Percentiles rank a stretch among this genome's conserved stretches.
Conservation (phyloP, 2,888 invertebrate species). For the Lumbricus terrestris region DNA sequence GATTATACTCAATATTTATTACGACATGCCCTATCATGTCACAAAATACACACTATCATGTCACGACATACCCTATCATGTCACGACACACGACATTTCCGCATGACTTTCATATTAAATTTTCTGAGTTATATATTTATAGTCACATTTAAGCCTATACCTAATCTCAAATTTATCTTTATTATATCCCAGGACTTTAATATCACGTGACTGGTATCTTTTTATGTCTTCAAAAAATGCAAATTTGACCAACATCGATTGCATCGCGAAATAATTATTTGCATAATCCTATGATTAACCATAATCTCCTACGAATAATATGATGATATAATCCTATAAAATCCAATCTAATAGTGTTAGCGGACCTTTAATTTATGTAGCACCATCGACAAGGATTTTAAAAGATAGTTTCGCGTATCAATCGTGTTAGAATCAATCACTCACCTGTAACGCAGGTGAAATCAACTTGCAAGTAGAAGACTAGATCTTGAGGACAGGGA, state of each 20-base stretch:
- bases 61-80: no score
- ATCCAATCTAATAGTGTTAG: background rate
- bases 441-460: constrained; percentile 16
- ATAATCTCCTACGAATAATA: background rate
- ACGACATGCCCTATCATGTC: no score
- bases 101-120: no score
- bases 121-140: no score
- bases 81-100: no score
- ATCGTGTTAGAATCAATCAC: background rate
- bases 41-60: no score
- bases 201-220: background rate
- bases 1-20: no score
- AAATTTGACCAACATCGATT: background rate
- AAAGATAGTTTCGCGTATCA: background rate
- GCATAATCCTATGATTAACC: background rate
- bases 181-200: no score
- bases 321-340: background rate
- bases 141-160: no score
- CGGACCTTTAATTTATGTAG: background rate
- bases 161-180: no score
- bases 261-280: background rate
- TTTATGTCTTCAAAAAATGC: background rate
- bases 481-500: constrained; percentile 16
- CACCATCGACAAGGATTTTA: background rate
- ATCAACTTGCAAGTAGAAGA: constrained; percentile 15